Conservation (phyloP, 2,888 invertebrate genomes). For the Chymomyza amoena region DNA sequence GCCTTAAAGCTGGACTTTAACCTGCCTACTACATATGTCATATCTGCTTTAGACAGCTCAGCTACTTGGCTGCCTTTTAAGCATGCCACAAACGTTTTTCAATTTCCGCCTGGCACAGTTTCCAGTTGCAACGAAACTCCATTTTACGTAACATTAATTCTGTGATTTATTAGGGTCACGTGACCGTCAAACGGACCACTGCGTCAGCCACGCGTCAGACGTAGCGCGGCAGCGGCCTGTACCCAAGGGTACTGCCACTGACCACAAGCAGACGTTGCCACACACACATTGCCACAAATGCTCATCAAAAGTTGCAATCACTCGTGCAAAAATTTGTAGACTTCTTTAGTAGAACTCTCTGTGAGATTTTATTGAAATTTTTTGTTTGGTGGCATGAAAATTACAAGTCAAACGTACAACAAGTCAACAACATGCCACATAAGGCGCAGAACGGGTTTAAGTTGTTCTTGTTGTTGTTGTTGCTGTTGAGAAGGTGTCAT, state of each 20-base stretch:
- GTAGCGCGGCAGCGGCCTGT: conserved; percentile 36
- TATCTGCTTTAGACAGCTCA: not conserved
- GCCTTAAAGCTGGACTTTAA: not conserved
- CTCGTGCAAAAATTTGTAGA: not conserved
- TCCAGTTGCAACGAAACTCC: conserved; percentile 69
- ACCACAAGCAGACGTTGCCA: conserved; percentile 21
- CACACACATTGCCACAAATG: conserved; percentile 6
- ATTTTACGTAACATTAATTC: conserved; percentile 80
- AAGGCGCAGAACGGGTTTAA: conserved; percentile 32
- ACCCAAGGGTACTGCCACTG: not conserved
- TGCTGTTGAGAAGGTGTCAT: conserved; percentile 62
- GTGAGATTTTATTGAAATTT: not conserved
- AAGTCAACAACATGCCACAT: conserved; percentile 10
- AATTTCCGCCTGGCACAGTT: conserved; percentile 69
- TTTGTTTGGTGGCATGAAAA: not conserved
- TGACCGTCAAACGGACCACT: conserved; percentile 79
- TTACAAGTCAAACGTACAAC: conserved; percentile 7
- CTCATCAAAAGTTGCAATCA: conserved; percentile 37
- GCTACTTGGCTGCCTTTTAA: conserved; percentile 40
- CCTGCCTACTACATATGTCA: not conserved
- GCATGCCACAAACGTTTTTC: conserved; percentile 71
- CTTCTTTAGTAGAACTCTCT: not conserved
- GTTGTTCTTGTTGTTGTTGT: conserved; percentile 17
- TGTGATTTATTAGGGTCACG: conserved; percentile 80
- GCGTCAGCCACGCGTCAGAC: conserved; percentile 54